Evolutionary conservation across 2,797 vertebrate genomes (phyloP), one percentile per base, ranked within the genome.

Genomic region (Percopsis omiscomaycus): DNA sequence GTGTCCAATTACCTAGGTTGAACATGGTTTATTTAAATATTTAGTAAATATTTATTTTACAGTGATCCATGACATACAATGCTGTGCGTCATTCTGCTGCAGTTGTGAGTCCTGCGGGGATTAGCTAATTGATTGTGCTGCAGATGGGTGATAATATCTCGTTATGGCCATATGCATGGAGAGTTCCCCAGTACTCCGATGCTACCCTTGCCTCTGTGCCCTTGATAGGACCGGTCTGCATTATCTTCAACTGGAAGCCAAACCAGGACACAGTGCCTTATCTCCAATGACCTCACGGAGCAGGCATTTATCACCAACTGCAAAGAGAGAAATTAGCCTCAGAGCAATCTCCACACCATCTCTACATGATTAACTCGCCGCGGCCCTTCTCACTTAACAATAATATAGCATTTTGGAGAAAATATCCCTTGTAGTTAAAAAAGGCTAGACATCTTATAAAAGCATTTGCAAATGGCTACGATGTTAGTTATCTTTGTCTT

Each of bases 281-380:
- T 88, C 80, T 83, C 63, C 64, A 37, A 58, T 66, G 75, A 81
- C 81, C 79, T 81, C 63, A 68, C 69, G 75, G 75, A 88, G 83
- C 73, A 74, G 80, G 73, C 90, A 92, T 92, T 91, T 92, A 92
- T 92, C 90, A 92, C 83, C 80, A 69, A 85, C 73, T 76, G 81
- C 83, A 87, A 89, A 86, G 89, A 83, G 83, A 90, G 87, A 91
- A 91, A 91, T 92, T 89, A 91, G 86, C 85, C 87, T 86, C 77
- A 66, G 64, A 87, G 79, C 84, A 89, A 92, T 91, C 88, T 78
- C 68, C 70, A 65, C 79, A 84, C 84, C 78, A 92, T 92, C 89
- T 89, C 79, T 55, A 74, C 84, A 84, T 89, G 86, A 92, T 88
- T 90, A 92, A 88, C 86, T 83, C 83, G 81, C 74, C 72, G 53